These are phyloP conservation scores for Phataginus tetradactyla DNA, from an alignment of 2,797 vertebrate species.

Conservation along the genomic window DNA sequence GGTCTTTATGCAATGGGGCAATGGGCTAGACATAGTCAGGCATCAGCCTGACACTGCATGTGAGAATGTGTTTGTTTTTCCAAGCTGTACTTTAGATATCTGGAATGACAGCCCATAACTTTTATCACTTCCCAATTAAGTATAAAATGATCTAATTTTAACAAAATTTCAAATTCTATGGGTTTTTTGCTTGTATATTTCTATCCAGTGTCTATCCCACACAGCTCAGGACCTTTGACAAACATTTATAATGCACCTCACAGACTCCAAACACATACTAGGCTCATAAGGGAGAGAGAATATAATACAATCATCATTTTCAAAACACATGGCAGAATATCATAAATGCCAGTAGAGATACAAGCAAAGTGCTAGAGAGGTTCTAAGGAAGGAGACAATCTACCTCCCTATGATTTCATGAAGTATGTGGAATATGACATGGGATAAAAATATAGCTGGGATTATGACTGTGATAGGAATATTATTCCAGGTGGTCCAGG, in stretches of 20 bases:
- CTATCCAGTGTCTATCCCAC: neutral
- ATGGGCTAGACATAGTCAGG: neutral
- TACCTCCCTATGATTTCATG: neutral
- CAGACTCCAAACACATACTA: neutral
- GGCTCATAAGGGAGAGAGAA: neutral
- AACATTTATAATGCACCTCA: neutral
- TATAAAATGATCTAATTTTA: constrained; percentile 29
- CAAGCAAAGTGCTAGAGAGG: neutral
- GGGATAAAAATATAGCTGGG: neutral
- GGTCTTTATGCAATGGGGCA: neutral
- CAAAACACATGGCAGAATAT: neutral
- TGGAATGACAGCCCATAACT: neutral
- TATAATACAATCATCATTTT: neutral
- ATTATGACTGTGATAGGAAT: neutral
- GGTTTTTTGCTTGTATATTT: neutral
- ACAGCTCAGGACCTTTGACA: neutral
- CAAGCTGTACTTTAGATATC: neutral
- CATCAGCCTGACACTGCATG: neutral
- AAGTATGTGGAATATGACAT: neutral
- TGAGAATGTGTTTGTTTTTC: neutral
- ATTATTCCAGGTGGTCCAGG: neutral
- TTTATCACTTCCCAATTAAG: constrained; percentile 12
- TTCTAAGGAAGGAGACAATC: neutral
- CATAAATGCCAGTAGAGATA: neutral
- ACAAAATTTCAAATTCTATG: constrained; percentile 23